Evolutionary conservation across 2,888 invertebrate genomes (phyloP).

Genomic region (Cheilosia vernalis): DNA sequence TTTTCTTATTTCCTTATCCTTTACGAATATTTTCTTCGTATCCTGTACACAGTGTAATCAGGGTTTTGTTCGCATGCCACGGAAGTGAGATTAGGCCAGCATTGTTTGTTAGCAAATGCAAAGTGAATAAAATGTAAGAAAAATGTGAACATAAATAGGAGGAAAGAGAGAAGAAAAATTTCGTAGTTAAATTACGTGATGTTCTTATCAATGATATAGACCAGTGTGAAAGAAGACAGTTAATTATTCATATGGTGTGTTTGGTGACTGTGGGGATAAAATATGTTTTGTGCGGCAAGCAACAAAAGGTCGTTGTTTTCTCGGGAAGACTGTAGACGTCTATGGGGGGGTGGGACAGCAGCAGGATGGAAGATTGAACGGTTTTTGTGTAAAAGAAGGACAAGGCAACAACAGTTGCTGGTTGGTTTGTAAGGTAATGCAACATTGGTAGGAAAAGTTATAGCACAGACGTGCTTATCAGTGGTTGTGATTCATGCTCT

Average conservation of each 20-base stretch:
- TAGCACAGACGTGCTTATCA: conserved; percentile 66
- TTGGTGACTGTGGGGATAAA: conserved; percentile 18
- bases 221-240: conserved; percentile 47
- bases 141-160: conserved; percentile 31
- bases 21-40: conserved; percentile 28
- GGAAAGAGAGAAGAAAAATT: conserved; percentile 56
- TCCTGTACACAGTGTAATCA: conserved; percentile 56
- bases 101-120: conserved; percentile 74
- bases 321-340: conserved; percentile 19
- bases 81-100: conserved; percentile 76
- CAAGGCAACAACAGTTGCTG: conserved; percentile 10
- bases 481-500: conserved; percentile 48
- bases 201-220: conserved; percentile 71
- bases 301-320: conserved; percentile 69
- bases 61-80: conserved; percentile 72
- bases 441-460: conserved; percentile 28
- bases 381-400: neutral
- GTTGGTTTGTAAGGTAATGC: neutral
- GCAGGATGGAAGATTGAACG: conserved; percentile 1
- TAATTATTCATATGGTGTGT: conserved; percentile 66
- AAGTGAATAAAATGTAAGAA: conserved; percentile 63
- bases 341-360: conserved; percentile 6
- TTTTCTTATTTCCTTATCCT: conserved; percentile 73
- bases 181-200: conserved; percentile 72
- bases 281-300: conserved; percentile 35